Conservation (phyloP, 2,888 invertebrate genomes). For the Tortrix viridana region DNA sequence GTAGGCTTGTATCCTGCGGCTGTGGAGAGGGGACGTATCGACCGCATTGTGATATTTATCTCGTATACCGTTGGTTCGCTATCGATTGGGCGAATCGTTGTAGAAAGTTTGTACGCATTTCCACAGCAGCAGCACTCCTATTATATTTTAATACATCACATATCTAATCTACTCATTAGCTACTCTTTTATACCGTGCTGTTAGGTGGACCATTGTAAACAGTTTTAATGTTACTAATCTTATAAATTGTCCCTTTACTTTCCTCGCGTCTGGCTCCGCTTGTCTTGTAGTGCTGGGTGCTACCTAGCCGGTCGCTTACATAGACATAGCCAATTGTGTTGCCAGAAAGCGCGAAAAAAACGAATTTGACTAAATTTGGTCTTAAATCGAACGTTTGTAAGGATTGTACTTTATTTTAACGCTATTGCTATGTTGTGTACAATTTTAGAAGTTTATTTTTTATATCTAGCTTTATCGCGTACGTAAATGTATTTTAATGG, state of each 20-base stretch:
- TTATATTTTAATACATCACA: conserved; percentile 77
- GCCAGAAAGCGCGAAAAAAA: conserved; percentile 40
- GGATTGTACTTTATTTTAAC: conserved; percentile 54
- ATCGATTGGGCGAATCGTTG: conserved; percentile 28
- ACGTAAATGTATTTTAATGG: conserved; percentile 42
- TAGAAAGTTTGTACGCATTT: conserved; percentile 46
- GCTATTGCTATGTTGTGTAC: conserved; percentile 63
- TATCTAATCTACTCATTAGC: conserved; percentile 78
- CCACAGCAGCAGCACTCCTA: conserved; percentile 50
- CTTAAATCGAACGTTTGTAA: conserved; percentile 32
- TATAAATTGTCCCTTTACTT: conserved; percentile 22
- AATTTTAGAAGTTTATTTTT: conserved; percentile 75
- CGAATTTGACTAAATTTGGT: conserved; percentile 42
- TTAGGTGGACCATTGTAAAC: conserved; percentile 70
- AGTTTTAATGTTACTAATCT: conserved; percentile 37
- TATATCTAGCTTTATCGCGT: conserved; percentile 54
- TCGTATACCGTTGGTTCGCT: conserved; percentile 38
- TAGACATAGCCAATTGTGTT: conserved; percentile 39
- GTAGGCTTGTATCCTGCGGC: conserved; percentile 63
- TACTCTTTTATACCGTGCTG: conserved; percentile 71
- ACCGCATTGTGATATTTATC: conserved; percentile 46
- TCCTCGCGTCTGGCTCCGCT: conserved; percentile 44
- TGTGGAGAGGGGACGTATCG: conserved; percentile 50
- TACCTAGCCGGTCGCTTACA: conserved; percentile 15
- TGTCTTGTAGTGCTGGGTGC: conserved; percentile 33